A percentile compares a stretch with the other conserved stretches of the same genome.
Evolutionary conservation across 2,888 invertebrate species (phyloP).

Genomic region (Baccha elongata): DNA sequence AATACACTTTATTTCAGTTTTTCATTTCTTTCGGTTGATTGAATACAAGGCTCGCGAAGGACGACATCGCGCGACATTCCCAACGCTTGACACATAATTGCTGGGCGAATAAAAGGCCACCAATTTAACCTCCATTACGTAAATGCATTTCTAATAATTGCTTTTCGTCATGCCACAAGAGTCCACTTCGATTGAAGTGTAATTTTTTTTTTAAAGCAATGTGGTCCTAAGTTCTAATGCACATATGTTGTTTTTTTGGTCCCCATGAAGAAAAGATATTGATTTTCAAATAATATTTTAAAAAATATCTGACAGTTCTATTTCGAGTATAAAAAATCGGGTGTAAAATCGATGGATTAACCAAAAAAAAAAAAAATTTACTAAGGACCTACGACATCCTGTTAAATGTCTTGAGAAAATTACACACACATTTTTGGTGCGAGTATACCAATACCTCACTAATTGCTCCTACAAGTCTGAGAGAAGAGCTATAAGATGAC

Average conservation of each 20-base stretch:
- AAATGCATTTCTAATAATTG: slow-evolving; percentile 65
- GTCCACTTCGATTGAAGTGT: slow-evolving; percentile 25
- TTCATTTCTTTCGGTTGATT: slow-evolving; percentile 60
- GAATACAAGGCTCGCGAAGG: slow-evolving; percentile 30
- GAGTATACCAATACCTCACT: not conserved
- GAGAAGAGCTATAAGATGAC: slow-evolving; percentile 15
- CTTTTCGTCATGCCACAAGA: slow-evolving; percentile 31
- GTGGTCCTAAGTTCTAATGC: not conserved
- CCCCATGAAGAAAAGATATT: not conserved
- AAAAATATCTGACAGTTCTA: slow-evolving; percentile 4
- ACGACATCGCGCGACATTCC: not conserved
- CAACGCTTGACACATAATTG: slow-evolving; percentile 49
- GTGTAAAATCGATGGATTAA: slow-evolving; percentile 40
- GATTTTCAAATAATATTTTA: not conserved
- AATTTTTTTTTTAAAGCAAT: not conserved
- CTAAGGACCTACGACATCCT: slow-evolving; percentile 60
- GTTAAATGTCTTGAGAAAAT: slow-evolving; percentile 29
- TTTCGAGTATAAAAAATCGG: slow-evolving; percentile 26
- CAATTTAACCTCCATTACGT: slow-evolving; percentile 68
- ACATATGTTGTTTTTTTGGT: slow-evolving; percentile 56
- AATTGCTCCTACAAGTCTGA: slow-evolving; percentile 3
- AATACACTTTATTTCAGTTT: slow-evolving; percentile 31
- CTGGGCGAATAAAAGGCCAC: slow-evolving; percentile 43
- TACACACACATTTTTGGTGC: slow-evolving; percentile 9
- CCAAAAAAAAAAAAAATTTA: not conserved